These are phyloP conservation scores for Trichoplusia ni DNA, from an alignment of 1,140 invertebrate species.

Conservation along the genomic window DNA sequence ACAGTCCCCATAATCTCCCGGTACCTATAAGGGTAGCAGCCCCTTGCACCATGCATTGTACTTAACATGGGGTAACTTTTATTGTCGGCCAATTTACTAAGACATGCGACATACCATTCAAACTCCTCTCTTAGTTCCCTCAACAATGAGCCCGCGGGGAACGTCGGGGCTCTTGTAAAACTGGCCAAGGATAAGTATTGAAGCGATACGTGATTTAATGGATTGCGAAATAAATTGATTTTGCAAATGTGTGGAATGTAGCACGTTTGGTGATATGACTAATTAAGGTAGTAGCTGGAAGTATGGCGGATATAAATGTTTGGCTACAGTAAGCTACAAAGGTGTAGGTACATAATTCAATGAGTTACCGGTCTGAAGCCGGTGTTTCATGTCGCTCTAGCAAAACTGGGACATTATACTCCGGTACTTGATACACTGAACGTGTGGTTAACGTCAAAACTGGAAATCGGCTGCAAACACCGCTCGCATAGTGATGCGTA, in stretches of 20 bases:
- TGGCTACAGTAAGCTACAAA: neutral
- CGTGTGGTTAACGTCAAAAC: no score
- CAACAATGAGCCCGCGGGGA: conserved; percentile 33
- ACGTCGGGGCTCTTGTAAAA: conserved; percentile 35
- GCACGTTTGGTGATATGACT: conserved; percentile 22
- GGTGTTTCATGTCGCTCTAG: neutral
- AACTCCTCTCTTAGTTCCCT: conserved; percentile 16
- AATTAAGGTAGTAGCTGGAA: conserved; percentile 30
- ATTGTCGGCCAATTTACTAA: conserved; percentile 58
- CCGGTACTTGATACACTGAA: no score
- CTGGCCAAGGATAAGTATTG: conserved; percentile 63
- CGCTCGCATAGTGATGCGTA: no score
- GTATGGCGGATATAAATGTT: neutral
- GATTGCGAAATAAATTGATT: conserved; percentile 77
- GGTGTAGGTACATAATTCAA: neutral
- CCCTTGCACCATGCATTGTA: conserved; percentile 70
- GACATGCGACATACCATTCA: conserved; percentile 56
- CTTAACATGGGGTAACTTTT: conserved; percentile 75
- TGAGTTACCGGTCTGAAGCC: neutral
- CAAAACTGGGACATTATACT: no score
- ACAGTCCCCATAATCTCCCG: conserved; percentile 47
- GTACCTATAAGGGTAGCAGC: conserved; percentile 54
- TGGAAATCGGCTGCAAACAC: no score
- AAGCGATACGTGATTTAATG: conserved; percentile 72
- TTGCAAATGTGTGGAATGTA: conserved; percentile 51